Evolutionary conservation across 2,113 vertebrate species (phyloP), one percentile per base, ranked within the genome.

Genomic region (Vulpes lagopus): DNA sequence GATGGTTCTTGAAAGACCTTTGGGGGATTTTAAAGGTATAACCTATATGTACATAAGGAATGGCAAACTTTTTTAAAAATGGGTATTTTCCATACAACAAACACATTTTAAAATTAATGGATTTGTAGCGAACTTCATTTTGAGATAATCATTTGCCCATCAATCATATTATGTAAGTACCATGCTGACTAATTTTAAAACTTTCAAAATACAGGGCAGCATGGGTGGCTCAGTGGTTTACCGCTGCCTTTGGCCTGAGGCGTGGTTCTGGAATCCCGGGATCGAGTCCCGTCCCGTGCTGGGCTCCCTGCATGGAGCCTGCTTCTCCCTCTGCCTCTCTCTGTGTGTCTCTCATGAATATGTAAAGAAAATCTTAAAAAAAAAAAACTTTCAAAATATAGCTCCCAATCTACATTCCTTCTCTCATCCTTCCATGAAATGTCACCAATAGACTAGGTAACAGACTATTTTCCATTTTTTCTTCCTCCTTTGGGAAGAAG

Each of bases 91-190:
- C 85, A 91, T 3, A 71, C 11, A 30, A 71, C 57, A 91, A 87
- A 94, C 22, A 94, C 2, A 43, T 64, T 74, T 91, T 49, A 55
- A 86, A 59, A 73, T 35, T 35, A 89, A 65, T 35, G 1, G 17
- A 74, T 91, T 94, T 78, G 16, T n/a, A 94, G 19, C 82, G 87
- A 74, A 60, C 10, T 64, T 93, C 57, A 94, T 49, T 89, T 84
- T 80, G 43, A 64, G 53, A 51, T 82, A 64, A 30, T 71, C 11
- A 2, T 55, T 80, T 93, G 74, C 35, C 8, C 22, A 38, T 53
- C 32, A 60, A 38, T 91, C 8, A 25, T 38, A 22, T 43, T 43
- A 12, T 0, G 5, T 73, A 65, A 69, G 4, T 80, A 10, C 1
- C 67, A 30, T 59, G 76, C 5, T 51, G n/a, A 81, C 43, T 49